Evolutionary conservation across 2,113 vertebrate species (phyloP).

Genomic region (Ploceus nigricollis): DNA sequence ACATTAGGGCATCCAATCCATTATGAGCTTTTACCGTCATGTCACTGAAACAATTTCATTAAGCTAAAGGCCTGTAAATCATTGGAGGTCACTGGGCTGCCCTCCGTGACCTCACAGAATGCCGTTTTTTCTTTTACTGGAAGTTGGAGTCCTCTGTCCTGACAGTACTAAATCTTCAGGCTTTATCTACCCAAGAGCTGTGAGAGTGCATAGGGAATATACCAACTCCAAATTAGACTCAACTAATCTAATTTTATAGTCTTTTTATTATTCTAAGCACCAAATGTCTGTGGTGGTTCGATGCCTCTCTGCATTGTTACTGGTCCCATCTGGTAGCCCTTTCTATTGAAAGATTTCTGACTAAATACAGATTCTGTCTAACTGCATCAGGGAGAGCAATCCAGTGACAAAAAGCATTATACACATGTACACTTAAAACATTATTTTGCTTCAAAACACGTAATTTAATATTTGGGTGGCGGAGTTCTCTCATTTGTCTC

Average conservation of each 20-base stretch:
- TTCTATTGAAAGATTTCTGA: constrained; percentile 74
- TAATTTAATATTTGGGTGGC: constrained; percentile 66
- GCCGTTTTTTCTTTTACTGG: constrained; percentile 86
- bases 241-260: constrained; percentile 91
- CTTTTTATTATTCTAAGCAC: constrained; percentile 94
- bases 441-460: constrained; percentile 59
- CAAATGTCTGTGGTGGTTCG: constrained; percentile 87
- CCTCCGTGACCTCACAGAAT: constrained; percentile 81
- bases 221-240: constrained; percentile 83
- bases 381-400: constrained; percentile 63
- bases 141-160: constrained; percentile 84
- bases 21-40: constrained; percentile 99
- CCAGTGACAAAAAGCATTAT: constrained; percentile 50
- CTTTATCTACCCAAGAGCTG: constrained; percentile 81
- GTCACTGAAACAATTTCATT: constrained; percentile 99
- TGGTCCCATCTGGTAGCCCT: constrained; percentile 84
- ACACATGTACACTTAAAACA: constrained; percentile 22
- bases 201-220: constrained; percentile 76
- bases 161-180: constrained; percentile 80
- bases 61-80: constrained; percentile 99
- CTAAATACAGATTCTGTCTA: constrained; percentile 69
- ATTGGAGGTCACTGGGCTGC: constrained; percentile 89
- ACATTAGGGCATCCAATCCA: constrained; percentile 99
- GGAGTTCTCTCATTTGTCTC: constrained; percentile 34
- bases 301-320: constrained; percentile 79